phyloP scores from a whole-genome alignment of 2,113 vertebrate genomes.

The Poeciliopsis retropinna region DNA sequence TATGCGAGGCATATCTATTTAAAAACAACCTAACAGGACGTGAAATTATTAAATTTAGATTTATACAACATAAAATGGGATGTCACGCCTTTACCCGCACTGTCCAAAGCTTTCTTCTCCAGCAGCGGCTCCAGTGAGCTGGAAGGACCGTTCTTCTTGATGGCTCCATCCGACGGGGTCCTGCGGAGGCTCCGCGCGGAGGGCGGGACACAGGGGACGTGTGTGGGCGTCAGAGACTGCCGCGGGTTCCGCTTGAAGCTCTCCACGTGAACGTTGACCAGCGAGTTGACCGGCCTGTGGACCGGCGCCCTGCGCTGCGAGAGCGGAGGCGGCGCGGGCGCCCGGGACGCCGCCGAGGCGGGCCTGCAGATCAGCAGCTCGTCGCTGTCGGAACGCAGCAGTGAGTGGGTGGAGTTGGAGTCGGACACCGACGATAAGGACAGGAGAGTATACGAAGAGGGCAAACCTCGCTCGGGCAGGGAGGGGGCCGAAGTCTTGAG shows the following conservation, averaged over 20 bases:
- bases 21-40: no score
- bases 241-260: slow-evolving; percentile 93
- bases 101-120: slow-evolving; percentile 55
- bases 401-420: slow-evolving; percentile 95
- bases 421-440: slow-evolving; percentile 94
- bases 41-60: no score
- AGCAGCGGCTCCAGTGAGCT: slow-evolving; percentile 62
- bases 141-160: slow-evolving; percentile 79
- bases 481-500: slow-evolving; percentile 79
- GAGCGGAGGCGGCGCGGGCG: slow-evolving; percentile 72
- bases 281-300: slow-evolving; percentile 83
- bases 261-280: slow-evolving; percentile 92
- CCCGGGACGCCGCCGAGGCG: slow-evolving; percentile 70
- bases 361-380: slow-evolving; percentile 88
- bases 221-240: slow-evolving; percentile 95
- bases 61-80: background rate
- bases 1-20: no score
- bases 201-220: slow-evolving; percentile 84
- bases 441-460: slow-evolving; percentile 87
- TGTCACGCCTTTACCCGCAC: slow-evolving; percentile 54
- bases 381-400: slow-evolving; percentile 92
- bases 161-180: slow-evolving; percentile 95
- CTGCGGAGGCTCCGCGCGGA: slow-evolving; percentile 82
- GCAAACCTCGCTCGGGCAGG: slow-evolving; percentile 52
- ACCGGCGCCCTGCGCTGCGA: slow-evolving; percentile 78